A percentile compares a stretch with the other conserved stretches of the same genome.
Conservation (phyloP, 2,797 vertebrate species). For the Coregonus ussuriensis region DNA sequence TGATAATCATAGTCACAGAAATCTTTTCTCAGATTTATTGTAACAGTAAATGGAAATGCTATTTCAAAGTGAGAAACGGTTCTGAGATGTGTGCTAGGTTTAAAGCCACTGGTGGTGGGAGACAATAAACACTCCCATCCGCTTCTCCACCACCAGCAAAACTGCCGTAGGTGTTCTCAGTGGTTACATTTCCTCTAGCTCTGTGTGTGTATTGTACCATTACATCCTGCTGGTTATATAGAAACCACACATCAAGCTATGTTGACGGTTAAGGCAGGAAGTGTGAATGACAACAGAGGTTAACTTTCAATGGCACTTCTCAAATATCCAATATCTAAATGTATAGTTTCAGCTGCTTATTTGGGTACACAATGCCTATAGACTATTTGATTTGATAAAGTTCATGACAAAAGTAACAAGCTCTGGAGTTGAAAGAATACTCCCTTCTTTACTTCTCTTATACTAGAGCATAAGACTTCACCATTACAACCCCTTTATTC, state of each 20-base stretch:
- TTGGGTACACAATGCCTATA: too few species aligned
- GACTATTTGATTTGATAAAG: too few species aligned
- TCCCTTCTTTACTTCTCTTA: too few species aligned
- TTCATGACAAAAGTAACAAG: too few species aligned
- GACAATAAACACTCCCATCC: constrained; percentile 12
- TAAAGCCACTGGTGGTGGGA: not conserved
- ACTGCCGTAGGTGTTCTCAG: not conserved
- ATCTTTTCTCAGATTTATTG: not conserved
- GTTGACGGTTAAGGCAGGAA: constrained; percentile 14
- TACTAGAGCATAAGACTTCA: too few species aligned
- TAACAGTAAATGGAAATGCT: not conserved
- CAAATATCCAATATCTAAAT: too few species aligned
- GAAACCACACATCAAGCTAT: constrained; percentile 37
- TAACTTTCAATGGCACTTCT: not conserved
- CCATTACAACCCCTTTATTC: too few species aligned
- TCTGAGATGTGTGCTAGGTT: not conserved
- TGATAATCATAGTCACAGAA: not conserved
- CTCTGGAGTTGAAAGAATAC: too few species aligned
- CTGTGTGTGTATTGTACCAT: not conserved
- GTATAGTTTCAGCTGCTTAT: too few species aligned
- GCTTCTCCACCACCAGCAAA: not conserved
- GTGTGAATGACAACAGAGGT: constrained; percentile 4
- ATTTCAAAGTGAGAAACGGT: not conserved
- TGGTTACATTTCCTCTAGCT: not conserved
- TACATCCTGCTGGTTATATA: not conserved